Evolutionary conservation across 2,113 vertebrate species (phyloP), one percentile per base, ranked within the genome.

Genomic region (Tachysurus fulvidraco): DNA sequence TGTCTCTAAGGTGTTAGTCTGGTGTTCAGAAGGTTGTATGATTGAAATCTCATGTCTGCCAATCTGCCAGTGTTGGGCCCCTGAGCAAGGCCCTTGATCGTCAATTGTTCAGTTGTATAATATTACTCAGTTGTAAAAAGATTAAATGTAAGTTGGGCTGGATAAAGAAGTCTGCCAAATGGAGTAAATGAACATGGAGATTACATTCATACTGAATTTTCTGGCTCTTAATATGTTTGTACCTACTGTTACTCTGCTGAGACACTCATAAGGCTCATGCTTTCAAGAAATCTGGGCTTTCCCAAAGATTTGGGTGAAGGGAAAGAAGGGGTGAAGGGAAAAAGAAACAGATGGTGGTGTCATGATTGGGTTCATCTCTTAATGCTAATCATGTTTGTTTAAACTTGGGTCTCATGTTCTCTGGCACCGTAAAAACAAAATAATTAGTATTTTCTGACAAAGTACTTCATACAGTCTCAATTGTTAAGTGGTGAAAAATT

Each of bases 381-480:
- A 92, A 91, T 94, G 86, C 89, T 87, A 85, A 79, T 81, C 73
- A 83, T 88, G 36, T 2, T 36, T 36, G 36, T 1, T n/a, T n/a
- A n/a, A n/a, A n/a, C n/a, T n/a, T n/a, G n/a, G n/a, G n/a, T n/a
- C n/a, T 36, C 36, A 36, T 95, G 93, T 93, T 94, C 91, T 93
- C 74, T 9, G 92, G 93, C 93, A 92, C 86, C 92, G 89, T 89
- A 90, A 93, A 86, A 92, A 93, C 90, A 94, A 94, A 93, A 95
- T 92, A 93, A 91, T 93, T 87, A 73, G 85, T 88, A 83, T 92
- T 91, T 89, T 91, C 87, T 86, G 74, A 89, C 73, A 84, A 30
- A 3, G 83, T 57, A 76, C 89, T 88, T 91, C 84, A 84, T 36
- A 93, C 91, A 91, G 87, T 93, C 90, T 46, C 79, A 92, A 88